Conservation (phyloP, 2,113 vertebrate species). For the Brachyhypopomus occidentalis region DNA sequence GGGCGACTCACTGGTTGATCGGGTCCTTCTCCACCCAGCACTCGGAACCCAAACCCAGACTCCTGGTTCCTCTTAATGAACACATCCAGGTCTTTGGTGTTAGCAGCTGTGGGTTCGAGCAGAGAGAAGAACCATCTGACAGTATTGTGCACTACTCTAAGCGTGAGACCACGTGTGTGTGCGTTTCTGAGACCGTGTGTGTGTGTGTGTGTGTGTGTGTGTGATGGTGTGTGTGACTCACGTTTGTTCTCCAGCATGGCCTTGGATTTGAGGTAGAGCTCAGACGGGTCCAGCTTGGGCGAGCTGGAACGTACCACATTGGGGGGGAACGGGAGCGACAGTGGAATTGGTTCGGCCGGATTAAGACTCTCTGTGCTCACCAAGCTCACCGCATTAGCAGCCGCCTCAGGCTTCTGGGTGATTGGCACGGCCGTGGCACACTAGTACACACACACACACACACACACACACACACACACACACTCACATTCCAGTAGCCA, state of each 20-base stretch:
- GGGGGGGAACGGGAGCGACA: constrained; percentile 82
- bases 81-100: constrained; percentile 93
- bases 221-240: constrained; percentile 70
- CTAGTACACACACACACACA: constrained; percentile 38
- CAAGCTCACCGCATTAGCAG: constrained; percentile 76
- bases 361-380: constrained; percentile 65
- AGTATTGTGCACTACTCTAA: not conserved
- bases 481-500: not conserved
- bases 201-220: not conserved
- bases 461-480: constrained; percentile 35
- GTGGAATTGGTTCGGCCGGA: constrained; percentile 73
- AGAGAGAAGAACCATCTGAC: not conserved
- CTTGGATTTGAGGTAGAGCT: constrained; percentile 95
- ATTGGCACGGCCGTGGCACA: constrained; percentile 31
- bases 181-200: not conserved
- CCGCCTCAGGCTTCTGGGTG: constrained; percentile 77
- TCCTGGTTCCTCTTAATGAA: constrained; percentile 94
- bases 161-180: not conserved
- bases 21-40: constrained; percentile 93
- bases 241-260: constrained; percentile 92
- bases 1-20: constrained; percentile 93
- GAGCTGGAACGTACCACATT: constrained; percentile 79
- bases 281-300: constrained; percentile 90
- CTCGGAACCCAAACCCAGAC: constrained; percentile 95
- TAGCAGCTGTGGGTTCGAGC: constrained; percentile 77